These are phyloP conservation scores for Steatocranus sp. DNA, from an alignment of 2,797 vertebrate genomes.

Conservation along the genomic window DNA sequence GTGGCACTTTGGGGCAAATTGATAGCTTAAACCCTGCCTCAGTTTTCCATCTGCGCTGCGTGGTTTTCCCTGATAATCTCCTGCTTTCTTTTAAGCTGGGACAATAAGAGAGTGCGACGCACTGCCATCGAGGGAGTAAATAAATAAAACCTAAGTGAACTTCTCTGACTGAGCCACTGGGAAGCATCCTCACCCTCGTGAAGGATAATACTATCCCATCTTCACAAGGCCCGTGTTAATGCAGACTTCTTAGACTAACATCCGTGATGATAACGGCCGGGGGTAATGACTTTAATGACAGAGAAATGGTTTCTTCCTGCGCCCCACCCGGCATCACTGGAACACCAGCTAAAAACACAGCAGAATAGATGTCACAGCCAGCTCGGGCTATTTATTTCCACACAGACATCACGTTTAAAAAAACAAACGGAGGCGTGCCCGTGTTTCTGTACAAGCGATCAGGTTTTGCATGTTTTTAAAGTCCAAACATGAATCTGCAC, in stretches of 20 bases:
- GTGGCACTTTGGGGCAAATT: conserved; percentile 1
- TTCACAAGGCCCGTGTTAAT: neutral
- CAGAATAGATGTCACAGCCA: neutral
- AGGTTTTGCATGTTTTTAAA: neutral
- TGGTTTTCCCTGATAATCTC: conserved; percentile 2
- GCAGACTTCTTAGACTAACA: conserved; percentile 54
- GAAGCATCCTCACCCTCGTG: neutral
- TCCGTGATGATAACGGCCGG: conserved; percentile 47
- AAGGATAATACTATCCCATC: neutral
- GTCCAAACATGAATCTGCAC: neutral
- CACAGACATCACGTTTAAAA: conserved; percentile 25
- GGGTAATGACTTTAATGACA: conserved; percentile 60
- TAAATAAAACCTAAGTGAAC: neutral
- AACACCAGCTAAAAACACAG: conserved; percentile 4
- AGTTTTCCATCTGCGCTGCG: conserved; percentile 2
- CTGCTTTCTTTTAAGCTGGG: neutral
- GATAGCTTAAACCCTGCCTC: neutral
- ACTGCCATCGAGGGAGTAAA: neutral
- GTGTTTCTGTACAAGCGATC: neutral
- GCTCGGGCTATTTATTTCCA: conserved; percentile 32
- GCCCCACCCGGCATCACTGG: conserved; percentile 32
- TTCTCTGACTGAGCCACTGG: neutral
- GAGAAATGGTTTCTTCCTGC: conserved; percentile 54
- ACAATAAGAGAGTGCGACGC: neutral
- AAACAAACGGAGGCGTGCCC: conserved; percentile 35